Percentiles rank a stretch among this genome's conserved stretches.
phyloP scores from a whole-genome alignment of 2,113 vertebrate species.

The Chloroceryle aenea region DNA sequence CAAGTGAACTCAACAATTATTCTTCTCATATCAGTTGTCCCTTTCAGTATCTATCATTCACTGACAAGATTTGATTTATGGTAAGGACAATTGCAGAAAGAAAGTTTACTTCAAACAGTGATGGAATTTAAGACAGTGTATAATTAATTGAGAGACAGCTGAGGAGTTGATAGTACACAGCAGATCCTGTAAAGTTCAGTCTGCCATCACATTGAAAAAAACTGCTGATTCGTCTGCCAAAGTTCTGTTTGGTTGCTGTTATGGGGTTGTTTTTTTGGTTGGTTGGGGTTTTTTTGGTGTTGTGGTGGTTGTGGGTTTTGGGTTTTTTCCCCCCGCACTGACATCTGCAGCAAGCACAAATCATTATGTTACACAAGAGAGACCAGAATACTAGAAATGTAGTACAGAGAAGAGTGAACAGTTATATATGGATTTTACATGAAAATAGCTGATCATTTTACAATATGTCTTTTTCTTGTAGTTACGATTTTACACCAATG shows the following conservation, averaged over 20 bases:
- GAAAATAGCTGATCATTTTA: neutral
- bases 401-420: neutral
- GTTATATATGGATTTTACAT: neutral
- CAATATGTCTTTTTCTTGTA: conserved; percentile 37
- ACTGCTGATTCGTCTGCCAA: neutral
- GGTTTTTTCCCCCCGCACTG: neutral
- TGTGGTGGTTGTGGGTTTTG: no score
- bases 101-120: neutral
- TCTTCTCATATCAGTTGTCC: neutral
- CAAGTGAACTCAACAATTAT: neutral
- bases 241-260: neutral
- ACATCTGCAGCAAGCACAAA: neutral
- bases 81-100: neutral
- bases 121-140: neutral
- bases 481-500: conserved; percentile 97
- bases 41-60: neutral
- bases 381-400: neutral
- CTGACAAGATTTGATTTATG: neutral
- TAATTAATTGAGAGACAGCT: neutral
- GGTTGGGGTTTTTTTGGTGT: no score
- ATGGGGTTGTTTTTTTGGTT: no score
- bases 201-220: neutral
- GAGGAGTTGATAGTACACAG: neutral
- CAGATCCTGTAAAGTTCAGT: neutral
- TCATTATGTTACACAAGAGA: neutral